phyloP scores from a whole-genome alignment of 1,140 invertebrate species.

The Nixonia krombeini region DNA sequence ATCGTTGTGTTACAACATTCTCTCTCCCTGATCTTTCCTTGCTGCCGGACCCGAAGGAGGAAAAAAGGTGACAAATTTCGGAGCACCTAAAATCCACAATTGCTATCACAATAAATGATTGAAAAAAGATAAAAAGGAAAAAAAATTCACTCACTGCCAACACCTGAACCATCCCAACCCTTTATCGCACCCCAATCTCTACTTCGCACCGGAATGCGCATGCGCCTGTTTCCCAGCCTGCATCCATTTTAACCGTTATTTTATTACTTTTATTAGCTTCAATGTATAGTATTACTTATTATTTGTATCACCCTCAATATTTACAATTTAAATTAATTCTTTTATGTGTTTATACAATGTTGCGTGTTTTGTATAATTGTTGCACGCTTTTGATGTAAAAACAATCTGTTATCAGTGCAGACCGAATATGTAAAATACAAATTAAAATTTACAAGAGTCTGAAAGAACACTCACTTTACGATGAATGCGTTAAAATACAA shows the following conservation, averaged over 20 bases:
- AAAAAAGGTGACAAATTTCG: conserved; percentile 80
- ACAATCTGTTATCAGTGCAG: conserved; percentile 14
- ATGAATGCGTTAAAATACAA: not conserved
- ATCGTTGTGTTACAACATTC: conserved; percentile 73
- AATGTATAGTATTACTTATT: conserved; percentile 41
- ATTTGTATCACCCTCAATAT: conserved; percentile 19
- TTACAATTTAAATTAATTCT: conserved; percentile 20
- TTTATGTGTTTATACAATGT: conserved; percentile 44
- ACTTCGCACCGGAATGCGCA: conserved; percentile 68
- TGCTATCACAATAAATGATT: conserved; percentile 60
- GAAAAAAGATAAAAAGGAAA: conserved; percentile 31
- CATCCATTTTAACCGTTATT: conserved; percentile 40
- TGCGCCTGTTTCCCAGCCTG: conserved; percentile 65
- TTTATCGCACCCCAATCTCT: conserved; percentile 59
- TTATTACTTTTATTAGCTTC: conserved; percentile 47
- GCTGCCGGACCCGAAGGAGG: conserved; percentile 77
- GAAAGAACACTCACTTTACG: not conserved
- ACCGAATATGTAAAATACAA: conserved; percentile 1
- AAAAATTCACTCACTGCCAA: conserved; percentile 60
- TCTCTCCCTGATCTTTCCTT: conserved; percentile 76
- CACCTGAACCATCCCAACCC: conserved; percentile 55
- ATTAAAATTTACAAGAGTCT: not conserved
- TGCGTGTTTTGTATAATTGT: conserved; percentile 56
- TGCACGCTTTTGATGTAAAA: conserved; percentile 59
- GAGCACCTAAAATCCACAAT: conserved; percentile 73